Percentiles rank a stretch among this genome's conserved stretches.
These are phyloP conservation scores for Bombyx mandarina DNA, from an alignment of 1,140 invertebrate species.

Conservation along the genomic window DNA sequence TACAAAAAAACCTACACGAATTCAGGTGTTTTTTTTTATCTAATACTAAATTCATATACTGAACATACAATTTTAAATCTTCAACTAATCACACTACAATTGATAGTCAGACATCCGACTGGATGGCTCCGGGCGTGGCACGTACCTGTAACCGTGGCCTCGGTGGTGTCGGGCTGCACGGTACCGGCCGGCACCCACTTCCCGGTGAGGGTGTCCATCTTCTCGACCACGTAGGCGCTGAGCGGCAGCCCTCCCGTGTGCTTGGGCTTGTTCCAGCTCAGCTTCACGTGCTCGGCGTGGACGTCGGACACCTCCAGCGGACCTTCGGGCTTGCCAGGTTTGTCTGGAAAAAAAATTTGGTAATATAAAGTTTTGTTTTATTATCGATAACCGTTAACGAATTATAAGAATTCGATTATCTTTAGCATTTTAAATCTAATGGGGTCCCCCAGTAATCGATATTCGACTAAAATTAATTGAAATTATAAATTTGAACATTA, in stretches of 20 bases:
- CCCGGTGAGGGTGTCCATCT: conserved; percentile 89
- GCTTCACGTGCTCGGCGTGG: conserved; percentile 94
- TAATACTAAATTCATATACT: too few relatives aligned
- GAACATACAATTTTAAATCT: too few relatives aligned
- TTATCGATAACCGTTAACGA: too few relatives aligned
- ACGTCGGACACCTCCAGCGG: conserved; percentile 93
- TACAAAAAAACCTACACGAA: too few relatives aligned
- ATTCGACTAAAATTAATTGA: too few relatives aligned
- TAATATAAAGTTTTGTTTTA: conserved; percentile 1
- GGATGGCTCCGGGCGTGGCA: conserved; percentile 1
- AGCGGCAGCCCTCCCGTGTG: conserved; percentile 96
- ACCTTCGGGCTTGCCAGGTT: conserved; percentile 94
- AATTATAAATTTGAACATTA: too few relatives aligned
- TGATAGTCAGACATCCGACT: too few relatives aligned
- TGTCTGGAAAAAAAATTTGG: conserved; percentile 75
- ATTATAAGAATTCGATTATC: too few relatives aligned
- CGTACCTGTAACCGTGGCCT: conserved; percentile 82
- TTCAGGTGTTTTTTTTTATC: too few relatives aligned
- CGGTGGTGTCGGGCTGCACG: conserved; percentile 89
- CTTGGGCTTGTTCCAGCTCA: conserved; percentile 95
- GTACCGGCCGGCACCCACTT: conserved; percentile 91
- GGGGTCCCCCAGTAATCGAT: conserved; percentile 74
- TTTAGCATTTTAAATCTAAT: conserved; percentile 72
- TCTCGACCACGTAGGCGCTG: conserved; percentile 91
- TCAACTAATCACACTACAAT: too few relatives aligned